phyloP scores from a whole-genome alignment of 64 coral and sea anemone species.

The Trachythela sp. region DNA sequence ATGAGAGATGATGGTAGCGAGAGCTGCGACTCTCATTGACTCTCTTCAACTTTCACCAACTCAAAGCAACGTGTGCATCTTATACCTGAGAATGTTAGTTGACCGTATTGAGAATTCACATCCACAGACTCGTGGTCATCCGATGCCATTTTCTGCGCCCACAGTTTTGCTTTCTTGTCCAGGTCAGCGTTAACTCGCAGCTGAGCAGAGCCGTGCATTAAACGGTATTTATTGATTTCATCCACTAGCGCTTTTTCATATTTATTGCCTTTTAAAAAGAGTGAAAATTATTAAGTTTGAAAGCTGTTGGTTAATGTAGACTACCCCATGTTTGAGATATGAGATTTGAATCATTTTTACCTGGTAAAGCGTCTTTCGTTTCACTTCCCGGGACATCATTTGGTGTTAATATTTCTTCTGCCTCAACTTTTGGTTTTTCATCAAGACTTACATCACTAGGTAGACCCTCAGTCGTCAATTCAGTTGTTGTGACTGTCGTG shows the following conservation, averaged over 20 bases:
- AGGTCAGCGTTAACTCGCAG: background rate
- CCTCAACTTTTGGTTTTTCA: background rate
- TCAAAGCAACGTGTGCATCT: background rate
- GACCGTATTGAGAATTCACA: background rate
- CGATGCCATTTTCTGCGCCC: conserved; percentile 8
- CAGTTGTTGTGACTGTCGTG: background rate
- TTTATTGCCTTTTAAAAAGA: background rate
- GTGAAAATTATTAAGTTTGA: background rate
- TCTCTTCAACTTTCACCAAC: no score
- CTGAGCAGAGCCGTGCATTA: background rate
- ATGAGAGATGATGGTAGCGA: no score
- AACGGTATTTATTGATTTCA: background rate
- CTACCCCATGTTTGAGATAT: no score
- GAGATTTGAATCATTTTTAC: background rate
- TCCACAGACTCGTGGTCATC: background rate
- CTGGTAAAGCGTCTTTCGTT: background rate
- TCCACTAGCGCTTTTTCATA: background rate
- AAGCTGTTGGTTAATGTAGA: background rate
- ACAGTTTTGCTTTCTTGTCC: background rate
- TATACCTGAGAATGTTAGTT: background rate
- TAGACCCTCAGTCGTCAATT: background rate
- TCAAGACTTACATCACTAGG: background rate
- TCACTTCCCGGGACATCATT: background rate
- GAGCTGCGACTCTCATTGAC: no score
- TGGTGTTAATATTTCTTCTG: background rate